Percentiles rank a stretch among this genome's conserved stretches.
Evolutionary conservation across 2,797 vertebrate species (phyloP).

Genomic region (Enteromius unitaeniatus): DNA sequence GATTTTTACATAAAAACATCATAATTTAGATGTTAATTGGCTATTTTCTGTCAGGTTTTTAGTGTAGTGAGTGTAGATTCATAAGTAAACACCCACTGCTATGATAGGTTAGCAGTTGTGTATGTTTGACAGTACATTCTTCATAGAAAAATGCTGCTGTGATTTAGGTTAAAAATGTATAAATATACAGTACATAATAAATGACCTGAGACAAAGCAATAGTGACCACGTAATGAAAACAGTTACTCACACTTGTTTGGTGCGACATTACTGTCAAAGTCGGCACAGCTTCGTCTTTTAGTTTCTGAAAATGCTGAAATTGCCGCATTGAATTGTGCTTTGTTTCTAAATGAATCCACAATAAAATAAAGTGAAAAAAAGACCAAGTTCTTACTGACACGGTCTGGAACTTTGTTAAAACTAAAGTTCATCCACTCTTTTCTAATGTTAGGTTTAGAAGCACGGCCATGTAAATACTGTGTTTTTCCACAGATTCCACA

Average conservation of each 20-base stretch:
- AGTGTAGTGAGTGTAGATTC: neutral
- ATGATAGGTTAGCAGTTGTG: neutral
- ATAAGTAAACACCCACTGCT: neutral
- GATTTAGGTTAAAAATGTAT: neutral
- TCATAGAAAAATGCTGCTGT: neutral
- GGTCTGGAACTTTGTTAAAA: neutral
- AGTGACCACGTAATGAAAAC: neutral
- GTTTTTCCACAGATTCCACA: slow-evolving; percentile 1
- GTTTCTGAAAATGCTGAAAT: neutral
- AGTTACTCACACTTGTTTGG: neutral
- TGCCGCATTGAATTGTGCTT: neutral
- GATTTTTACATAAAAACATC: neutral
- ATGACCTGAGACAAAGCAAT: neutral
- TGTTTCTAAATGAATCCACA: neutral
- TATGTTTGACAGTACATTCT: neutral
- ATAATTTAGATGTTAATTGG: neutral
- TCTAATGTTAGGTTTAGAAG: neutral
- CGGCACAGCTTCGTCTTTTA: neutral
- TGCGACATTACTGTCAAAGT: neutral
- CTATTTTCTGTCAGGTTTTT: neutral
- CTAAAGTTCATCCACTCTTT: neutral
- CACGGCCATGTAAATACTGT: neutral
- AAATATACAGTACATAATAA: neutral
- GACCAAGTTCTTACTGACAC: neutral
- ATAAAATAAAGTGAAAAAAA: neutral